phyloP scores from a whole-genome alignment of 2,888 invertebrate genomes.

The Chaetogeoica ovagalla region DNA sequence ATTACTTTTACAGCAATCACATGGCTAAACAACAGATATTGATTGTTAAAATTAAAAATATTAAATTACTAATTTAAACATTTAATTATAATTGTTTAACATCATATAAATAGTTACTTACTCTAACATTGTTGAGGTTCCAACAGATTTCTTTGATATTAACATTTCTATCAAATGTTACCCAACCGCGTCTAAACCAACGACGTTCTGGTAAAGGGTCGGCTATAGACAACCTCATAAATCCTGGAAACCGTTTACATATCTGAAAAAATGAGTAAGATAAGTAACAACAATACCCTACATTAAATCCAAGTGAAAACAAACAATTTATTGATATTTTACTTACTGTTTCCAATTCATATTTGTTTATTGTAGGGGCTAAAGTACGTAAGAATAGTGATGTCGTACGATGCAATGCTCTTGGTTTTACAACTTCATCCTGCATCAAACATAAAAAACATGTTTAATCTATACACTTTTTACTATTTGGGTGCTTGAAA shows the following conservation, averaged over 20 bases:
- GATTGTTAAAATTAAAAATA: not conserved
- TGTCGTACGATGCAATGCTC: constrained; percentile 89
- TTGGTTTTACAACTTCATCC: constrained; percentile 60
- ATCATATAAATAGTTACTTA: constrained; percentile 59
- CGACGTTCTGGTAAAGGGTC: constrained; percentile 95
- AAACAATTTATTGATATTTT: not conserved
- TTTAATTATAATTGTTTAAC: no score
- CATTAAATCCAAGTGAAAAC: not conserved
- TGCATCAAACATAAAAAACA: constrained; percentile 18
- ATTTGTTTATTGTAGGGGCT: constrained; percentile 92
- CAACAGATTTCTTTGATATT: constrained; percentile 99
- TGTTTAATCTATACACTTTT: constrained; percentile 8
- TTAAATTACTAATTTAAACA: not conserved
- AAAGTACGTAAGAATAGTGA: constrained; percentile 96
- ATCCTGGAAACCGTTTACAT: constrained; percentile 90
- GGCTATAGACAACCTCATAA: constrained; percentile 90
- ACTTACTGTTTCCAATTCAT: constrained; percentile 92
- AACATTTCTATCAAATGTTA: constrained; percentile 93
- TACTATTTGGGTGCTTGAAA: constrained; percentile 45
- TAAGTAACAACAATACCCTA: not conserved
- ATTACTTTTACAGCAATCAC: not conserved
- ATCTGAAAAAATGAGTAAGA: constrained; percentile 63
- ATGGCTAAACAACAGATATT: not conserved
- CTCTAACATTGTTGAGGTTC: constrained; percentile 93
- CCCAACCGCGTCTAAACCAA: constrained; percentile 97